Evolutionary conservation across 2,113 vertebrate species (phyloP).

Genomic region (Corynorhinus townsendii): DNA sequence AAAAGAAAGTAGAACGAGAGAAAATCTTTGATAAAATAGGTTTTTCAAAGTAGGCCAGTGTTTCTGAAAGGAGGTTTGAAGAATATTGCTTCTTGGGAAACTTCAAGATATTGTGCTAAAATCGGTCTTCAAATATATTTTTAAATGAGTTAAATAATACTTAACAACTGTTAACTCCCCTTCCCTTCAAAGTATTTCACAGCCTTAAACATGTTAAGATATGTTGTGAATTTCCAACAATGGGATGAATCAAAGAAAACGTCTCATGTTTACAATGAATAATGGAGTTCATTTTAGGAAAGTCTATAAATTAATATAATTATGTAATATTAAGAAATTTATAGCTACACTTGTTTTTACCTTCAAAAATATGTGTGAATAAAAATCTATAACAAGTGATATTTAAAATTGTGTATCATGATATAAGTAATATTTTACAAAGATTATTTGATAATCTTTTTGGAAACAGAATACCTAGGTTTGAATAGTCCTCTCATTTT

Average conservation of each 20-base stretch:
- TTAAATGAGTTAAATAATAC: conserved; percentile 15
- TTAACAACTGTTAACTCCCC: too few relatives aligned
- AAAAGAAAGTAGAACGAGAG: background rate
- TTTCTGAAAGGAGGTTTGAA: conserved; percentile 33
- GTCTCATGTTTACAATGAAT: background rate
- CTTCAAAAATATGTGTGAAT: background rate
- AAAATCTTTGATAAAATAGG: background rate
- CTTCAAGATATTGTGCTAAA: background rate
- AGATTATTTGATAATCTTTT: background rate
- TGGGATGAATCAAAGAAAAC: background rate
- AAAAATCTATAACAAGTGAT: background rate
- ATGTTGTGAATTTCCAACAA: background rate
- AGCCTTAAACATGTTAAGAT: background rate
- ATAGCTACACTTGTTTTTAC: background rate
- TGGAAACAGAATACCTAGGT: background rate
- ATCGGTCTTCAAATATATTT: background rate
- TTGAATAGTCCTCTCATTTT: background rate
- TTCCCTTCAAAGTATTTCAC: background rate
- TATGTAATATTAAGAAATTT: background rate
- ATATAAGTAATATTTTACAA: background rate
- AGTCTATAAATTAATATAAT: background rate
- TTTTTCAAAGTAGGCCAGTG: background rate
- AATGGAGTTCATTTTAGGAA: background rate
- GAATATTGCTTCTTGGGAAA: background rate
- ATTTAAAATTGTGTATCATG: background rate